phyloP scores from a whole-genome alignment of 2,113 vertebrate species.

The Sceloporus undulatus region DNA sequence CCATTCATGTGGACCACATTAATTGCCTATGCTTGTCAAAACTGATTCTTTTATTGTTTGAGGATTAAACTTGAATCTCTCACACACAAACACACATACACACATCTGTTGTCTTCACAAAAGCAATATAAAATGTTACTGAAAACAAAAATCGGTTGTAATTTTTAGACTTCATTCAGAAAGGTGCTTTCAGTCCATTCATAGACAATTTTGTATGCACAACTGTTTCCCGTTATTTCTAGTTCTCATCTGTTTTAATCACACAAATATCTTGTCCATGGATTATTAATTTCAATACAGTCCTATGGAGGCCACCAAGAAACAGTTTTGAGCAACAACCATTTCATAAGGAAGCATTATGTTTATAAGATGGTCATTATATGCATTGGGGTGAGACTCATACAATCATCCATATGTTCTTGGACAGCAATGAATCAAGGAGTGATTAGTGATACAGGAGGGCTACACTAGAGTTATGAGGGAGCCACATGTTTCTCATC shows the following conservation, averaged over 20 bases:
- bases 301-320: neutral
- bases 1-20: conserved; percentile 10
- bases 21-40: conserved; percentile 2
- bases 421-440: no score
- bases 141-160: conserved; percentile 26
- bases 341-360: neutral
- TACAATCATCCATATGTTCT: no score
- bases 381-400: neutral
- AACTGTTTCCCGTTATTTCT: no score
- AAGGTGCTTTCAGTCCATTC: neutral
- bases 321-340: neutral
- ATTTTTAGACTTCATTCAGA: conserved; percentile 8
- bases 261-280: neutral
- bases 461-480: no score
- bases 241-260: neutral
- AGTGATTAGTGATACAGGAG: no score
- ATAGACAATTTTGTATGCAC: neutral
- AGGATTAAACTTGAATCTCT: neutral
- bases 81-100: neutral
- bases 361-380: neutral
- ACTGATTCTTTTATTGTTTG: conserved; percentile 12
- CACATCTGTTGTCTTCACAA: conserved; percentile 17
- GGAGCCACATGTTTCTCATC: no score
- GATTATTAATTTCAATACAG: neutral
- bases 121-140: neutral